Evolutionary conservation across 2,888 invertebrate species (phyloP), one percentile per base, ranked within the genome.

Genomic region (Amphiduros pacificus): DNA sequence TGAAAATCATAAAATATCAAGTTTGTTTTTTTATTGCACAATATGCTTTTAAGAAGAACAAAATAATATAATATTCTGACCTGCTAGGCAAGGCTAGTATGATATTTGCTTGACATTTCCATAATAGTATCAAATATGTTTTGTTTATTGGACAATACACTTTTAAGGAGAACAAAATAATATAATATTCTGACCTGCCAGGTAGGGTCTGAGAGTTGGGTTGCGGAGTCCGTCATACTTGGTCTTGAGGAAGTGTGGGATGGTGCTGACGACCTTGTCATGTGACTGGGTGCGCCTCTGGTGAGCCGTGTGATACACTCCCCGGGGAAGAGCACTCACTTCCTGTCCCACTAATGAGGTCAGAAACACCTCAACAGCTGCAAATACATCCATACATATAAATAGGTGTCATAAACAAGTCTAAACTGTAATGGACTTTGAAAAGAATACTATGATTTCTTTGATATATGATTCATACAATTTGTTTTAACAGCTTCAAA

Each of bases 41-140:
- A n/a, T n/a, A n/a, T n/a, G n/a, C n/a, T n/a, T n/a, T n/a, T n/a
- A n/a, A n/a, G n/a, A n/a, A n/a, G n/a, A n/a, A n/a, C n/a, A n/a
- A n/a, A n/a, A n/a, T n/a, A n/a, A 36, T 36, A 36, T n/a, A 29
- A n/a, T 3, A 31, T 3, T 6, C 56, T 55, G 59, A 77, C 78
- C 75, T 62, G 77, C 75, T 4, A 77, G 62, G 40, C 71, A 72
- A n/a, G 76, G 74, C n/a, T n/a, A n/a, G n/a, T n/a, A n/a, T n/a
- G n/a, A n/a, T n/a, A n/a, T n/a, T n/a, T n/a, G n/a, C n/a, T n/a
- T n/a, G n/a, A n/a, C n/a, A n/a, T n/a, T n/a, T n/a, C n/a, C n/a
- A n/a, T n/a, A n/a, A n/a, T n/a, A n/a, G n/a, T n/a, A n/a, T n/a
- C n/a, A n/a, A n/a, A n/a, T n/a, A n/a, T n/a, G n/a, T n/a, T n/a